Conservation (phyloP, 2,888 invertebrate species). For the Ceramica pisi region DNA sequence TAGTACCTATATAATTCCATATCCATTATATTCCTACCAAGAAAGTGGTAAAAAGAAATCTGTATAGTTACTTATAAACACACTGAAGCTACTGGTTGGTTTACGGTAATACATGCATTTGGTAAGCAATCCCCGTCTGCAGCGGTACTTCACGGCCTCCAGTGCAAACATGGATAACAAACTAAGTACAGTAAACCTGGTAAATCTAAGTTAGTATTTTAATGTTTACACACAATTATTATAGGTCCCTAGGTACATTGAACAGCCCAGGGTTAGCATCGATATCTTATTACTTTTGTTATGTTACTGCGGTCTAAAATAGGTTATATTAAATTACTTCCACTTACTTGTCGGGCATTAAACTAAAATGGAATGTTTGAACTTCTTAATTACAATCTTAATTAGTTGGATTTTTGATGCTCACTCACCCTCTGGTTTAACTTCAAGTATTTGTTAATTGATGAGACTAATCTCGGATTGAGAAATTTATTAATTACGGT, state of each 20-base stretch:
- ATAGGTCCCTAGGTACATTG: background rate
- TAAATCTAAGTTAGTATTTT: slow-evolving; percentile 29
- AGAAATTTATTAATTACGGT: background rate
- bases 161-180: slow-evolving; percentile 29
- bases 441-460: slow-evolving; percentile 30
- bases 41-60: background rate
- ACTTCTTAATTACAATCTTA: slow-evolving; percentile 42
- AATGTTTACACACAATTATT: slow-evolving; percentile 28
- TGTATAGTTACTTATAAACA: slow-evolving; percentile 16
- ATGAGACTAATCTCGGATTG: slow-evolving; percentile 1
- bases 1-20: no score
- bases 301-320: slow-evolving; percentile 51
- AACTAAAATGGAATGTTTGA: slow-evolving; percentile 34
- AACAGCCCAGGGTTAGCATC: slow-evolving; percentile 19
- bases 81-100: background rate
- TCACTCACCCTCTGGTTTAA: slow-evolving; percentile 9
- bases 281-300: slow-evolving; percentile 50
- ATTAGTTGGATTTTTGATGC: slow-evolving; percentile 37
- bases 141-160: slow-evolving; percentile 30
- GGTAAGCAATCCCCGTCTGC: slow-evolving; percentile 42
- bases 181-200: slow-evolving; percentile 12
- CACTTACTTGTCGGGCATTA: slow-evolving; percentile 34
- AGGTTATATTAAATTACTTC: slow-evolving; percentile 51
- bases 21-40: background rate
- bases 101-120: slow-evolving; percentile 43